phyloP scores from a whole-genome alignment of 1,140 invertebrate genomes.

The Solenopsis invicta region DNA sequence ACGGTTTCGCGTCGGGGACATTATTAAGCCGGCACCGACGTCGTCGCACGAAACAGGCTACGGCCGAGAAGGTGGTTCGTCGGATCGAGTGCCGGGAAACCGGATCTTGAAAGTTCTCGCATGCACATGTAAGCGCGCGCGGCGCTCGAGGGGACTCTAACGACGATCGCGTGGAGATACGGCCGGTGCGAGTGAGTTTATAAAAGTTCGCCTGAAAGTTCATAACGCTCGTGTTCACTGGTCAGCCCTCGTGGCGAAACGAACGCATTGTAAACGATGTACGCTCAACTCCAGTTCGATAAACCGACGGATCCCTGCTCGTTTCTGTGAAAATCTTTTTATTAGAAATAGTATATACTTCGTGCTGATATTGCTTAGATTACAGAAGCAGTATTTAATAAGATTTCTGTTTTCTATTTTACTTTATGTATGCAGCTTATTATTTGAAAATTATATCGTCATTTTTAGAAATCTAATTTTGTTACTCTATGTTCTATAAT shows the following conservation, averaged over 20 bases:
- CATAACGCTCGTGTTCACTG: slow-evolving; percentile 47
- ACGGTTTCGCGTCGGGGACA: slow-evolving; percentile 67
- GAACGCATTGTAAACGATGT: neutral
- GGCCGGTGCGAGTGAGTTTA: slow-evolving; percentile 58
- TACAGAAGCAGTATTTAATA: no score
- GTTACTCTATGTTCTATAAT: no score
- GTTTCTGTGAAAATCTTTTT: no score
- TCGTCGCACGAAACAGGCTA: slow-evolving; percentile 50
- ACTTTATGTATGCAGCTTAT: no score
- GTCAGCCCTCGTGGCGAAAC: neutral
- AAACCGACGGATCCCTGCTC: neutral
- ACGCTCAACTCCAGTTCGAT: neutral
- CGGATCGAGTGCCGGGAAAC: slow-evolving; percentile 48
- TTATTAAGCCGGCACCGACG: slow-evolving; percentile 70
- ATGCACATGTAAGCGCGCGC: slow-evolving; percentile 35
- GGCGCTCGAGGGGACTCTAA: slow-evolving; percentile 55
- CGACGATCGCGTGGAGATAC: slow-evolving; percentile 66
- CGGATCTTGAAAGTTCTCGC: slow-evolving; percentile 67
- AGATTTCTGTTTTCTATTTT: no score
- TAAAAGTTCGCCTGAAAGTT: slow-evolving; percentile 62
- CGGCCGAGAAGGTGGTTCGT: slow-evolving; percentile 25
- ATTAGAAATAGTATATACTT: no score
- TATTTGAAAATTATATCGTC: no score
- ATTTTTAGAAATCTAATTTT: no score
- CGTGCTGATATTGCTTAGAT: no score